Conservation (phyloP, 2,113 vertebrate species). For the Gallinago media region DNA sequence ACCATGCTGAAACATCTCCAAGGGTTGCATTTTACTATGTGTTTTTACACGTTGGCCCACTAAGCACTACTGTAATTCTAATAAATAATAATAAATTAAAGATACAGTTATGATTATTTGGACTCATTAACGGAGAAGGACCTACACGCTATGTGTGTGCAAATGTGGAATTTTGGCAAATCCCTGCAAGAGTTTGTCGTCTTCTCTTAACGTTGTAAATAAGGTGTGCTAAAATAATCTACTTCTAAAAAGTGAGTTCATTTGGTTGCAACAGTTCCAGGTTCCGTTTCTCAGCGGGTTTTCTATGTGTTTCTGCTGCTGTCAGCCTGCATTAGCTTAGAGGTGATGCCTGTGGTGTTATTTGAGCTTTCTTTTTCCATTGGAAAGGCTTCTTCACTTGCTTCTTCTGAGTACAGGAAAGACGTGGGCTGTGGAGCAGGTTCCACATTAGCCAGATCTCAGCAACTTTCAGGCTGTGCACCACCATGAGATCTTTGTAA, state of each 20-base stretch:
- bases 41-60: not conserved
- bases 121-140: not conserved
- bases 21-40: not conserved
- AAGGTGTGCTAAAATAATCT: not conserved
- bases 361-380: constrained; percentile 54
- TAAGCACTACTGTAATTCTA: not conserved
- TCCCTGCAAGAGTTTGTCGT: not conserved
- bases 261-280: not conserved
- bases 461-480: constrained; percentile 91
- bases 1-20: not conserved
- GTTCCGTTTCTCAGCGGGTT: not conserved
- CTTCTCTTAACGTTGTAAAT: not conserved
- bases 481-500: constrained; percentile 94
- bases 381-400: constrained; percentile 74
- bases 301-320: not conserved
- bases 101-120: not conserved
- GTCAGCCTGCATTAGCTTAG: not conserved
- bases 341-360: not conserved
- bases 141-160: not conserved
- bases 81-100: constrained; percentile 72
- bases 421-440: constrained; percentile 86
- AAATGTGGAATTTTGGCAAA: not conserved
- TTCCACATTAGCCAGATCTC: constrained; percentile 99
- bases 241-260: fast-evolving
- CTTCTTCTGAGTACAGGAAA: constrained; percentile 84